Conservation (phyloP, 2,888 invertebrate species). For the Phoronis australis region DNA sequence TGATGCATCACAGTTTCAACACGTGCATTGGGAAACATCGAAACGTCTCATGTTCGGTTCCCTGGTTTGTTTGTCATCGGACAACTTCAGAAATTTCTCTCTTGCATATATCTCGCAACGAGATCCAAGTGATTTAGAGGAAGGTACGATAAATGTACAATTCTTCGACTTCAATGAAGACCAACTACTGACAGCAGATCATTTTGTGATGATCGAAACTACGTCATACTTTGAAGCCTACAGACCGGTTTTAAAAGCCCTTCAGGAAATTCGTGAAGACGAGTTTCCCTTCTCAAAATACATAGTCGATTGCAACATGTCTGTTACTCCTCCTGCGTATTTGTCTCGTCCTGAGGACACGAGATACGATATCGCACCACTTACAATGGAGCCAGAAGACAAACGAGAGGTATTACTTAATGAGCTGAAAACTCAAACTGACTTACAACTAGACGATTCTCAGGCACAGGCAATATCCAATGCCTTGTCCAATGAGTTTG, state of each 20-base stretch:
- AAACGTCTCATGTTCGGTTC: too few species aligned
- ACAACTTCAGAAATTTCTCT: too few species aligned
- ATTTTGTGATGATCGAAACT: constrained; percentile 67
- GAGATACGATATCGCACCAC: too few species aligned
- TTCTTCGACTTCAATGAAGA: constrained; percentile 9
- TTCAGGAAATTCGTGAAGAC: constrained; percentile 58
- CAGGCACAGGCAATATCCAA: constrained; percentile 37
- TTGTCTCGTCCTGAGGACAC: too few species aligned
- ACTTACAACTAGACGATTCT: constrained; percentile 36
- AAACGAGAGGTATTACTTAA: too few species aligned
- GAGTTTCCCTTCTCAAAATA: constrained; percentile 26
- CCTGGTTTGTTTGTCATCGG: too few species aligned
- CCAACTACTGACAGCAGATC: too few species aligned
- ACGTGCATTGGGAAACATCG: too few species aligned
- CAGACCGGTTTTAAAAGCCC: constrained; percentile 66
- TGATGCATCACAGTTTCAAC: too few species aligned
- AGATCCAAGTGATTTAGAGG: too few species aligned
- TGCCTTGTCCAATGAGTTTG: constrained; percentile 41
- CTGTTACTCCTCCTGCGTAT: constrained; percentile 25
- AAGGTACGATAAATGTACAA: constrained; percentile 38
- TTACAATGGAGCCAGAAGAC: too few species aligned
- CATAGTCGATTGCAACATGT: constrained; percentile 18
- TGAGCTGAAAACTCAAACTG: too few species aligned
- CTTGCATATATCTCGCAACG: constrained; percentile 66
- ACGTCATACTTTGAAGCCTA: constrained; percentile 79